Evolutionary conservation across 2,797 vertebrate species (phyloP).

Genomic region (Eurystomus glaucurus): DNA sequence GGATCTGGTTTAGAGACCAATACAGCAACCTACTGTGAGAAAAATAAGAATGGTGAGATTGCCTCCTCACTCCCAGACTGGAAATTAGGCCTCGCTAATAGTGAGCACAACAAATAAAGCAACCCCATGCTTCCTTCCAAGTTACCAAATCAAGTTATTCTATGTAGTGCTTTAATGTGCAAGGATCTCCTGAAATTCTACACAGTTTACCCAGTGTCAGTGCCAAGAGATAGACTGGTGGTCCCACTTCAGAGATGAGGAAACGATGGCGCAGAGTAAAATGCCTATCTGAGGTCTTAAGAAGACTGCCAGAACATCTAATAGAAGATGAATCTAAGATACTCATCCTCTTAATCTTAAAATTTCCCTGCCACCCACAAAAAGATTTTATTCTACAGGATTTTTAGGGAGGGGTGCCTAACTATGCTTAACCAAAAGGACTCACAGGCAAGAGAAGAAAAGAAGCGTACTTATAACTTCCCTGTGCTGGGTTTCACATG

Average conservation of each 20-base stretch:
- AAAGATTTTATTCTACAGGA: neutral
- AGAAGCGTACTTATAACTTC: neutral
- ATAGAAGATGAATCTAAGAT: neutral
- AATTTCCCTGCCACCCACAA: neutral
- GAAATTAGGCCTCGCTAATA: neutral
- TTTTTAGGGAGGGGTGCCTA: neutral
- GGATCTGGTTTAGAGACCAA: neutral
- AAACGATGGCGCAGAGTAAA: neutral
- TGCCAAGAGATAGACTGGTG: accelerated
- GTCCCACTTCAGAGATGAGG: neutral
- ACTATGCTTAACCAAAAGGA: neutral
- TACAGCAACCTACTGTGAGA: neutral
- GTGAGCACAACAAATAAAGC: neutral
- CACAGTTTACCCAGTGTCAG: neutral
- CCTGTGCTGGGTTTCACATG: neutral
- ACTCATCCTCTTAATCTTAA: neutral
- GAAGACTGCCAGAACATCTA: neutral
- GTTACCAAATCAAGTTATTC: neutral
- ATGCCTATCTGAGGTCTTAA: neutral
- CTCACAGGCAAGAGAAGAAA: neutral
- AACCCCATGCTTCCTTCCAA: neutral
- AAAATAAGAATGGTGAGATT: neutral
- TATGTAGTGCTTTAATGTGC: neutral
- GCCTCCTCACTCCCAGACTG: neutral
- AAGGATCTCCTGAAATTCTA: neutral